phyloP scores from a whole-genome alignment of 2,113 vertebrate species.

The Dipodomys merriami region DNA sequence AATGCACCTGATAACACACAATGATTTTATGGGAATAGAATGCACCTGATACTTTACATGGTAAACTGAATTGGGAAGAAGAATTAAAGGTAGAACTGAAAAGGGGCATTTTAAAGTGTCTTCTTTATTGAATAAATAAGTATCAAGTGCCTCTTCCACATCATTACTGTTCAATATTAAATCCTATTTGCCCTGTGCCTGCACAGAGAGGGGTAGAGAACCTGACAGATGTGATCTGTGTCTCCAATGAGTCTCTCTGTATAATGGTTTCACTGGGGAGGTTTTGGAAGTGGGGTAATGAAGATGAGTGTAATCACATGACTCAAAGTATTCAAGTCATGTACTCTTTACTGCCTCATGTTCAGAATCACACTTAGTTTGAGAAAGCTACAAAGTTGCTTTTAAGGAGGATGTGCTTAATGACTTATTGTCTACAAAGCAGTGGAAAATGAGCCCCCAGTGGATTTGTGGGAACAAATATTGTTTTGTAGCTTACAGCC shows the following conservation, averaged over 20 bases:
- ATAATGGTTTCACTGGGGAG: background rate
- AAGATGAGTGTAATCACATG: background rate
- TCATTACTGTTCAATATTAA: background rate
- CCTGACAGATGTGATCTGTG: background rate
- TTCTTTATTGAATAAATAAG: background rate
- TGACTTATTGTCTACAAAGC: background rate
- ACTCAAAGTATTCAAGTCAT: background rate
- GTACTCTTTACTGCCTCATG: background rate
- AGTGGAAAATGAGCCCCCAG: background rate
- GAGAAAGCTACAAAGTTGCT: background rate
- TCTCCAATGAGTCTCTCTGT: background rate
- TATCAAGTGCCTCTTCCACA: background rate
- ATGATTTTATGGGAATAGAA: background rate
- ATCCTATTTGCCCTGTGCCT: background rate
- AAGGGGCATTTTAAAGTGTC: background rate
- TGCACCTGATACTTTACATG: background rate
- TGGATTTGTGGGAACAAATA: background rate
- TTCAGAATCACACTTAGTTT: background rate
- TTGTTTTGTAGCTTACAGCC: constrained; percentile 9
- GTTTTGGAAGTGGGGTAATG: background rate
- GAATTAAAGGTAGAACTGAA: background rate
- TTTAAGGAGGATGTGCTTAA: background rate
- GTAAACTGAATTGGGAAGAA: background rate
- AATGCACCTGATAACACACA: too few relatives aligned
- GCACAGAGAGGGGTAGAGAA: fast-evolving